Base-by-base conservation (phyloP, 2,797 vertebrate species). In the Euthynnus affinis region DNA sequence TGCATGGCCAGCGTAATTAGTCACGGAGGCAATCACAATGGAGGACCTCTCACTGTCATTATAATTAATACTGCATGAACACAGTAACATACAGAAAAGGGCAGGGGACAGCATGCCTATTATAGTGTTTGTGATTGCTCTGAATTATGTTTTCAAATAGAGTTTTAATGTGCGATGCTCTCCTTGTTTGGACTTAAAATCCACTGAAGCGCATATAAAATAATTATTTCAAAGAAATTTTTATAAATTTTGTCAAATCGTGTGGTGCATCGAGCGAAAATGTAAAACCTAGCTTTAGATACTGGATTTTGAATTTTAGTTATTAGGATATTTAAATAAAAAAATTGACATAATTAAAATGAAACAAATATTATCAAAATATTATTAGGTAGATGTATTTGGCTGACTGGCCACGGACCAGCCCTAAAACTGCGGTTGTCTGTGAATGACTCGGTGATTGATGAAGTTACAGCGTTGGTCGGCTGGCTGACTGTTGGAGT, bases 1-100 rank as follows among this genome's bases (percentile, higher is more conserved):
- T 52, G 51, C 3, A 46, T 15, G 25, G 22, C 23, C 6, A 10
- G 29, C 10, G 62, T 82, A 81, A 90, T 90, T 82, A 88, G 25
- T 59, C 48, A 63, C 58, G 20, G 40, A 22, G 56, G 64, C 65
- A 40, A 79, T 78, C 52, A 66, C 5, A 18, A 69, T 46, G 66
- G 42, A 83, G 48, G 71, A 46, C 68, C 64, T 55, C 55, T 75
- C 37, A 22, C 29, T 53, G 29, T 63, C 58, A 42, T 57, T 71
- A 71, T 53, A n/a, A 79, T 79, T 73, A 17, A 49, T 49, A 18
- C 46, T 49, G 18, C 46, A 49, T 48, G 44, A 48, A 18, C 6
- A n/a, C n/a, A n/a, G n/a, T n/a, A n/a, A 17, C 37, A 37, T 37
- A 37, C 37, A 48, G 17, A 6, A 8, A 48, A 48, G 7, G 46